Conservation (phyloP, 2,113 vertebrate species). For the Eptesicus fuscus region DNA sequence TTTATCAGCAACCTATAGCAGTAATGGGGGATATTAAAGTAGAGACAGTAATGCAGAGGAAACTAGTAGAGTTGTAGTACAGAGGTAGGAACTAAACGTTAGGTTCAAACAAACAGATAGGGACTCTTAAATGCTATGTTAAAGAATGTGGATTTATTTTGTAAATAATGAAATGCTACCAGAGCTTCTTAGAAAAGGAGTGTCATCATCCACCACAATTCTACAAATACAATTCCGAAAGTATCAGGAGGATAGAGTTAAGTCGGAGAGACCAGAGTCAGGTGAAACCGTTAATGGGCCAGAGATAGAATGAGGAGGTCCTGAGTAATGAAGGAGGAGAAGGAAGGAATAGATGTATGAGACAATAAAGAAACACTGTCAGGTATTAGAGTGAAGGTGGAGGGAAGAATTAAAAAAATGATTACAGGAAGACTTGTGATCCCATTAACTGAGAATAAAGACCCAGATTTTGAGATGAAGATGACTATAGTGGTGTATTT, state of each 20-base stretch:
- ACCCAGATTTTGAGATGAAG: neutral
- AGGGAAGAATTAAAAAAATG: neutral
- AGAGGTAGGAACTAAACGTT: neutral
- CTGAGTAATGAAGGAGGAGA: neutral
- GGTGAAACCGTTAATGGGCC: neutral
- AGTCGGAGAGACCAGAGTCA: neutral
- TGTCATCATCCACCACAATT: neutral
- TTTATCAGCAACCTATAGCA: neutral
- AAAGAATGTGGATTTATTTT: neutral
- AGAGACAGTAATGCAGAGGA: neutral
- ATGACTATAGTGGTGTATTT: neutral
- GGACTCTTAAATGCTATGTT: neutral
- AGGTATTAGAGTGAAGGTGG: neutral
- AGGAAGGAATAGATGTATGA: neutral
- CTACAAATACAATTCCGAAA: slow-evolving; percentile 12
- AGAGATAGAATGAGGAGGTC: neutral
- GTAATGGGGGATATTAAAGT: neutral
- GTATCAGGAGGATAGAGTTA: neutral
- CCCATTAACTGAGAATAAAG: neutral
- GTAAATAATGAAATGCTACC: neutral
- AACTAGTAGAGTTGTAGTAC: neutral
- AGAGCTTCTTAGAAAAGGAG: neutral
- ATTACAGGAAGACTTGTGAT: neutral
- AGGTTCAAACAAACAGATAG: neutral
- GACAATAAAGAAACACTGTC: neutral